Evolutionary conservation across 2,797 vertebrate species (phyloP).

Genomic region (Gallinago stenura): DNA sequence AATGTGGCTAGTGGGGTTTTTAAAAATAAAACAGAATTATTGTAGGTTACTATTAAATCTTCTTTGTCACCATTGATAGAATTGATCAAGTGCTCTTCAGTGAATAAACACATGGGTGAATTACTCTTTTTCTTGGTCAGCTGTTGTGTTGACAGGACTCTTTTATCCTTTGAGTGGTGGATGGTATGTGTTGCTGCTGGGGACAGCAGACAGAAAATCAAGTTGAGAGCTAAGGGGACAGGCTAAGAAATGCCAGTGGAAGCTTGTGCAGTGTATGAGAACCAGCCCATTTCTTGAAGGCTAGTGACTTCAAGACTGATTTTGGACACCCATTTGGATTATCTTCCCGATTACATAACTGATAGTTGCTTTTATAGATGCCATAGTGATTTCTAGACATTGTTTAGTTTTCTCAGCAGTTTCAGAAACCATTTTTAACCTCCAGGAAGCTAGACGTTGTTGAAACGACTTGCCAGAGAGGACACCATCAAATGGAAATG

Average conservation of each 20-base stretch:
- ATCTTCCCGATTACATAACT: neutral
- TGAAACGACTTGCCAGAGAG: neutral
- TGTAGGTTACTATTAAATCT: neutral
- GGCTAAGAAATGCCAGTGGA: conserved; percentile 8
- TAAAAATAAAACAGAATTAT: neutral
- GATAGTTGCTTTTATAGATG: neutral
- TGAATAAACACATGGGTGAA: neutral
- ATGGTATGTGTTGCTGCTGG: conserved; percentile 35
- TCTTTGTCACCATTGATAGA: conserved; percentile 10
- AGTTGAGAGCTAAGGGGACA: neutral
- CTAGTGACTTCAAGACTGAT: neutral
- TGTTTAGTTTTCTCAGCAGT: neutral
- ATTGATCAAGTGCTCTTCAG: conserved; percentile 2
- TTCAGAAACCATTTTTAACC: neutral
- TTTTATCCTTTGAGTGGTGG: neutral
- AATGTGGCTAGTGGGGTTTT: neutral
- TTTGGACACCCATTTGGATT: neutral
- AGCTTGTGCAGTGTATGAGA: neutral
- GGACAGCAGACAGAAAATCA: conserved; percentile 26
- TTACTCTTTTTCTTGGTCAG: conserved; percentile 15
- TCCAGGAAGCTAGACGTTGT: neutral
- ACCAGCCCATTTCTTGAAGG: neutral
- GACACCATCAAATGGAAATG: neutral
- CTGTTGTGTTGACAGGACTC: conserved; percentile 33
- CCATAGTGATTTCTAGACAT: neutral